These are phyloP conservation scores for Didymodactylos carnosus DNA, from an alignment of 2,888 invertebrate genomes.

Conservation along the genomic window DNA sequence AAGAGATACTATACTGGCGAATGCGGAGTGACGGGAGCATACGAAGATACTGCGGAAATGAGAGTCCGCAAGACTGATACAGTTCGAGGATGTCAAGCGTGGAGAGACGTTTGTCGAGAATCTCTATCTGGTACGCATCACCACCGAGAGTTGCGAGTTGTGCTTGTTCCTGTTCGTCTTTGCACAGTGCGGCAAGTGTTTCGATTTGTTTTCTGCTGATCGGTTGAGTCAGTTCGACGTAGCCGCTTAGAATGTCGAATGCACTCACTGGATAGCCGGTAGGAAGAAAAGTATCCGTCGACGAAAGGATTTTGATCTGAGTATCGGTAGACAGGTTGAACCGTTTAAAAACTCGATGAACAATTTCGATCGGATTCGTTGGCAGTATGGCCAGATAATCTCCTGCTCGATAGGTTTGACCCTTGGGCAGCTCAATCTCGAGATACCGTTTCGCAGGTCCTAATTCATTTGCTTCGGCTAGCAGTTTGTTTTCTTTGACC, in stretches of 20 bases:
- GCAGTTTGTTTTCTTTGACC: neutral
- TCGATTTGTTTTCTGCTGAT: neutral
- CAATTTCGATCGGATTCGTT: neutral
- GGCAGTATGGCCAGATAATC: neutral
- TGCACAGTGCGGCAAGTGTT: neutral
- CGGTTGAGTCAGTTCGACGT: neutral
- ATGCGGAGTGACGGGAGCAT: neutral
- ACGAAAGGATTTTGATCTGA: neutral
- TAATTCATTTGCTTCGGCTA: neutral
- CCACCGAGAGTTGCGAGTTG: neutral
- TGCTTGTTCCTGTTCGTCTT: neutral
- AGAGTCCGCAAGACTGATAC: neutral
- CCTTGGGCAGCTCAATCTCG: neutral
- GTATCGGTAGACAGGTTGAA: neutral
- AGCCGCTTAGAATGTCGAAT: neutral
- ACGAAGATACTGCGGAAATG: neutral
- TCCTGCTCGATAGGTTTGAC: neutral
- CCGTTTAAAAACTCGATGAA: neutral
- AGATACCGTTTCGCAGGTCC: neutral
- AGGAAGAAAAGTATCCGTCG: neutral
- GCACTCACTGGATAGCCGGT: neutral
- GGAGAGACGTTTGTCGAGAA: neutral
- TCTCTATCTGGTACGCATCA: neutral
- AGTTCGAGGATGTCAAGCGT: neutral
- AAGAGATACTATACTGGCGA: neutral